Evolutionary conservation across 1,140 invertebrate genomes (phyloP).

Genomic region (Magallana gigas): DNA sequence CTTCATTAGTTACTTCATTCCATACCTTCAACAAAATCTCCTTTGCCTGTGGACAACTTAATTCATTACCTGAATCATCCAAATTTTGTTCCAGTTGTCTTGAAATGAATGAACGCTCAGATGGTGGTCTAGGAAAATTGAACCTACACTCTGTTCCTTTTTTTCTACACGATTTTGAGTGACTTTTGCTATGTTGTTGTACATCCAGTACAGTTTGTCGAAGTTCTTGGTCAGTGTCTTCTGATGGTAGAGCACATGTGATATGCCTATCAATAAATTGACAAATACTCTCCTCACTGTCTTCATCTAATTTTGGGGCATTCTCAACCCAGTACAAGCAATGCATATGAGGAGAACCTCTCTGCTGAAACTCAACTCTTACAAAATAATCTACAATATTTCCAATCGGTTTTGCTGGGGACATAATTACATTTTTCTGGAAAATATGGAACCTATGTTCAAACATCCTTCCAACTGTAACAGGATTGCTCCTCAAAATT

Average conservation of each 20-base stretch:
- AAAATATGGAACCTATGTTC: constrained; percentile 39
- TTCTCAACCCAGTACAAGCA: constrained; percentile 69
- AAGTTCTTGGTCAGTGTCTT: constrained; percentile 22
- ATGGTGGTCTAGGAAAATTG: constrained; percentile 43
- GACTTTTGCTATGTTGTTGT: constrained; percentile 37
- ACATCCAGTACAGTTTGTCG: constrained; percentile 9
- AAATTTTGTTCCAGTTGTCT: background rate
- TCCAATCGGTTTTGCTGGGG: constrained; percentile 45
- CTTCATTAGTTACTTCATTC: constrained; percentile 23
- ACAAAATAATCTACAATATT: too few relatives aligned
- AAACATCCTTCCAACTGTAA: constrained; percentile 41
- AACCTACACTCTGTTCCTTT: constrained; percentile 4
- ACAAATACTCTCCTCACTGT: constrained; percentile 37
- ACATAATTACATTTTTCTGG: constrained; percentile 25
- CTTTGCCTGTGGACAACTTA: background rate
- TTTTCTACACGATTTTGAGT: constrained; percentile 39
- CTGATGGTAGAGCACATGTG: constrained; percentile 30
- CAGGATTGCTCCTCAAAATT: constrained; percentile 33
- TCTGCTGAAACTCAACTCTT: too few relatives aligned
- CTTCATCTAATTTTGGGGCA: constrained; percentile 60
- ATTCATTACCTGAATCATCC: background rate
- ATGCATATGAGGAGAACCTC: too few relatives aligned
- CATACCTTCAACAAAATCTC: constrained; percentile 35
- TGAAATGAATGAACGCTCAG: constrained; percentile 41
- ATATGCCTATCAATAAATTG: constrained; percentile 40